Evolutionary conservation across 1,140 invertebrate genomes (phyloP), one percentile per base, ranked within the genome.

Genomic region (Hylaeus anthracinus): DNA sequence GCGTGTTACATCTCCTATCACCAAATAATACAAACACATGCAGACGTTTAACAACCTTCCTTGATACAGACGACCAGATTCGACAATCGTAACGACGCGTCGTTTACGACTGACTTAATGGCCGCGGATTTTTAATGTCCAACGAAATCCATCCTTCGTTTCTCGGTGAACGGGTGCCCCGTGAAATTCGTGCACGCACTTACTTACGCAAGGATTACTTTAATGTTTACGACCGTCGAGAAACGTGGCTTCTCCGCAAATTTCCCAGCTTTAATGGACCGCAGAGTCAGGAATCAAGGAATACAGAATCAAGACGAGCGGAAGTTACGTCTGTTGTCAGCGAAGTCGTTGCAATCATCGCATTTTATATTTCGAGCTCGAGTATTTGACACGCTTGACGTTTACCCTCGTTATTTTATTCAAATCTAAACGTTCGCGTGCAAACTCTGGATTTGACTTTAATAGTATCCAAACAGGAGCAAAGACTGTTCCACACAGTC

Each of bases 181-280:
- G 39, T 45, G 63, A 56, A 66, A 74, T 61, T 66, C 55, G 60
- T 51, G 43, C n/a, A 58, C 39, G 64, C 72, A 84, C 67, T 88
- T 84, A 86, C 79, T 88, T 76, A 88, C 87, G 87, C 84, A 74
- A 88, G 79, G 64, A 88, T 88, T 81, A 75, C 41, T 88, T 88
- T 88, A 84, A 88, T 72, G 56, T 76, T 88, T 86, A 88, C 83
- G 74, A 76, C n/a, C n/a, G n/a, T n/a, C 39, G 14, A 55, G 58
- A 60, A 76, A 65, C 77, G 63, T 56, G 51, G 51, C 39, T 65
- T 61, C 53, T 53, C 48, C 58, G 73, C 79, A 41, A 74, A 79
- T 85, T 86, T 73, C 82, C 63, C 61, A 55, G 61, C 45, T 82
- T 76, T 87, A 84, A 84, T 86, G 64, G 84, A 58, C 41, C 56